Conservation (phyloP, 2,888 invertebrate genomes). For the Nomada fucata region DNA sequence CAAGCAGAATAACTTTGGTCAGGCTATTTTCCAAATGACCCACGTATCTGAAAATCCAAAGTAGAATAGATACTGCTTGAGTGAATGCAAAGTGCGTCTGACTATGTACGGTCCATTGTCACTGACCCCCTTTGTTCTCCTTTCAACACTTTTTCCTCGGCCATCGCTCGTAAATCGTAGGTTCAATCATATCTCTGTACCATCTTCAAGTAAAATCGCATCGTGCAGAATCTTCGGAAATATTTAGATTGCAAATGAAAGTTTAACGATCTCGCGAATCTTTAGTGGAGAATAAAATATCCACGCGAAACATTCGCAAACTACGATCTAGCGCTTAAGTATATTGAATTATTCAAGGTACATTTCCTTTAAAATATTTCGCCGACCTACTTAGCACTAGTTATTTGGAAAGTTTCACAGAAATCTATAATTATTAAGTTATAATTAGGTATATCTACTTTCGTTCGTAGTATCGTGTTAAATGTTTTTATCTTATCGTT, state of each 20-base stretch:
- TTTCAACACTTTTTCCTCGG: not conserved
- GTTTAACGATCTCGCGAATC: not conserved
- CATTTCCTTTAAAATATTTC: too few relatives aligned
- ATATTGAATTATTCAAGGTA: too few relatives aligned
- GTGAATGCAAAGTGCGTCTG: slow-evolving; percentile 15
- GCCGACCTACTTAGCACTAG: too few relatives aligned
- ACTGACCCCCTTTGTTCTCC: slow-evolving; percentile 2
- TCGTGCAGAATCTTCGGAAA: not conserved
- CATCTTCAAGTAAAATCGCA: not conserved
- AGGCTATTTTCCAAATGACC: slow-evolving; percentile 11
- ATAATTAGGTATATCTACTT: too few relatives aligned
- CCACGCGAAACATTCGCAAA: too few relatives aligned
- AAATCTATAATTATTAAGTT: too few relatives aligned
- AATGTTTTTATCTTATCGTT: too few relatives aligned
- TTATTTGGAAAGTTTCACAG: too few relatives aligned
- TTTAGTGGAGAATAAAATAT: too few relatives aligned
- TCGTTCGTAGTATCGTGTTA: too few relatives aligned
- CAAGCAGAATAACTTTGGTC: not conserved
- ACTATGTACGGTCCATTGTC: slow-evolving; percentile 32
- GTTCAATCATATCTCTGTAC: not conserved
- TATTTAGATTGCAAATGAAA: not conserved
- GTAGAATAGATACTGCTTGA: slow-evolving; percentile 23
- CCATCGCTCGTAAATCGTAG: not conserved
- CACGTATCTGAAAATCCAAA: slow-evolving; percentile 4
- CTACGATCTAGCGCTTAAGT: too few relatives aligned